phyloP scores from a whole-genome alignment of 1,140 invertebrate species.

The Drosophila pachea region DNA sequence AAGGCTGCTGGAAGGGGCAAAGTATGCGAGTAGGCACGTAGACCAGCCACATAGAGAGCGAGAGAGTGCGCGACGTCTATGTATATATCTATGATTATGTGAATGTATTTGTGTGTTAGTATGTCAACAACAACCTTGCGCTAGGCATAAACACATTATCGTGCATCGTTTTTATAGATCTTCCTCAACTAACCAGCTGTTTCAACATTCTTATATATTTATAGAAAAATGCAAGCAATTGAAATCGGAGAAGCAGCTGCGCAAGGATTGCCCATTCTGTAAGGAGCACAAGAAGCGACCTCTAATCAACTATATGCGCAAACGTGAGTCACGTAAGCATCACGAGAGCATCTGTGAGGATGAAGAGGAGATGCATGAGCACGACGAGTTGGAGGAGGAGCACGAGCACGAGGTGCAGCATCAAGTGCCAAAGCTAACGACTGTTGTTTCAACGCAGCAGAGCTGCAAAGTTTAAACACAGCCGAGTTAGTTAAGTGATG shows the following conservation, averaged over 20 bases:
- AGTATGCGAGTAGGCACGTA: constrained; percentile 53
- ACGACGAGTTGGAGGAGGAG: constrained; percentile 47
- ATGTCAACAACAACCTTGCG: constrained; percentile 18
- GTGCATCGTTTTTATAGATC: not conserved
- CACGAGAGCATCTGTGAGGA: constrained; percentile 81
- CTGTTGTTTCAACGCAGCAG: constrained; percentile 54
- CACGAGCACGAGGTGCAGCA: constrained; percentile 49
- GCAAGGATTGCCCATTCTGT: constrained; percentile 81
- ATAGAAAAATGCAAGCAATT: constrained; percentile 76
- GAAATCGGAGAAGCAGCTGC: constrained; percentile 66
- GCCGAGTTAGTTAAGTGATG: constrained; percentile 4
- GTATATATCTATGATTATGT: not conserved
- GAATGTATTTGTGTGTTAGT: constrained; percentile 5
- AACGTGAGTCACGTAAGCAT: constrained; percentile 79
- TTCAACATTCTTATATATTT: constrained; percentile 31
- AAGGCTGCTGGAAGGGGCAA: constrained; percentile 34
- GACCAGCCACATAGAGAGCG: constrained; percentile 26
- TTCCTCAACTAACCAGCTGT: constrained; percentile 25
- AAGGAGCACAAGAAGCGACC: constrained; percentile 81
- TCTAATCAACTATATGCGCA: constrained; percentile 80
- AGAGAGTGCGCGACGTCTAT: not conserved
- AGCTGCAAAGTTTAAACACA: constrained; percentile 65
- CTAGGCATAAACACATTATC: constrained; percentile 21
- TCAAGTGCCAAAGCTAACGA: constrained; percentile 36
- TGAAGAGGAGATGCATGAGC: constrained; percentile 79